Conservation (phyloP, 1,140 invertebrate species). For the Drosophila neocordata region DNA sequence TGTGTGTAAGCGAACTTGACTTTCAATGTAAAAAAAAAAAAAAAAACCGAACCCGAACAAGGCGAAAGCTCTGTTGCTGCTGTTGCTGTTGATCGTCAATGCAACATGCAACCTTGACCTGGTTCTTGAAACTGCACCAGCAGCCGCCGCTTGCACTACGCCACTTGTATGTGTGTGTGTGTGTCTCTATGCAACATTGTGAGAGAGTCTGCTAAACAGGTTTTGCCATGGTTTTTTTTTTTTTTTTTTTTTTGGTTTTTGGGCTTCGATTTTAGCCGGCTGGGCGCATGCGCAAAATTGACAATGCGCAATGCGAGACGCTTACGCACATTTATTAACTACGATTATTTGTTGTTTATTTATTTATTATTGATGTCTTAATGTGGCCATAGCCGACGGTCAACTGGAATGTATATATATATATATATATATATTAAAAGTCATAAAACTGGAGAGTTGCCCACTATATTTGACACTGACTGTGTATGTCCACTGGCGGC, state of each 20-base stretch:
- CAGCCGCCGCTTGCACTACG: constrained; percentile 64
- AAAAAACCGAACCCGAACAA: constrained; percentile 48
- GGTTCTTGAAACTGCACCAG: constrained; percentile 7
- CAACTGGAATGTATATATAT: constrained; percentile 52
- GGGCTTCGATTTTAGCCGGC: constrained; percentile 39
- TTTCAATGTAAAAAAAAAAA: constrained; percentile 70
- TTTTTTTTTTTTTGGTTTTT: too few species aligned
- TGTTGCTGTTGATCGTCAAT: constrained; percentile 43
- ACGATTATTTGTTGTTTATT: constrained; percentile 34
- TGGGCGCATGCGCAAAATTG: constrained; percentile 67
- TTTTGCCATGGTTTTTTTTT: constrained; percentile 43
- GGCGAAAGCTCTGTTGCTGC: constrained; percentile 62
- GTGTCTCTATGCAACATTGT: constrained; percentile 54
- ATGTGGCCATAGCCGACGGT: constrained; percentile 67
- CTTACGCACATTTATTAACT: constrained; percentile 27
- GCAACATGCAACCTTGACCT: constrained; percentile 20
- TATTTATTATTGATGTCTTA: constrained; percentile 71
- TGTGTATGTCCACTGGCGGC: constrained; percentile 21
- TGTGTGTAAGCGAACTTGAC: constrained; percentile 76
- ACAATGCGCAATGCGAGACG: constrained; percentile 32
- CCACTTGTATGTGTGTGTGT: constrained; percentile 30
- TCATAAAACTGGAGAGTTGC: constrained; percentile 32
- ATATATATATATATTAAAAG: constrained; percentile 1
- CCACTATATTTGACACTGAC: constrained; percentile 20
- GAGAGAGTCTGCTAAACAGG: constrained; percentile 68